Conservation (phyloP, 2,888 invertebrate genomes). For the Blera fallax region DNA sequence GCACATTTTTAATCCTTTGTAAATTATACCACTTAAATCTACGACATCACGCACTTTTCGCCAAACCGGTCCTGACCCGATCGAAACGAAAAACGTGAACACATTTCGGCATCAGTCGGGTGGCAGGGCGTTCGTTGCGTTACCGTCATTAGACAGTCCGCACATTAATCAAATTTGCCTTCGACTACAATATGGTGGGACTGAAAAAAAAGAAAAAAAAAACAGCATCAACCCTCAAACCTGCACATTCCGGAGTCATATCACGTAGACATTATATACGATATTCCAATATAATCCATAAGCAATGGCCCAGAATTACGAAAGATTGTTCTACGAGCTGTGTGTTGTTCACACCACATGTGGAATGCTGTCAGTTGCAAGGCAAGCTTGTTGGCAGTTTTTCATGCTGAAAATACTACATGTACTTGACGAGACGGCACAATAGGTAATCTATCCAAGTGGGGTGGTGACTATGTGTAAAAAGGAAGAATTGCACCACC, state of each 20-base stretch:
- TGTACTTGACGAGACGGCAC: slow-evolving; percentile 49
- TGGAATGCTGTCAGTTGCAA: slow-evolving; percentile 63
- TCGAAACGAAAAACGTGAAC: slow-evolving; percentile 63
- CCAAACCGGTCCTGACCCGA: not conserved
- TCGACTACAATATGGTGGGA: slow-evolving; percentile 29
- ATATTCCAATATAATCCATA: slow-evolving; percentile 80
- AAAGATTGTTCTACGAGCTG: slow-evolving; percentile 67
- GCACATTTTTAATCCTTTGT: slow-evolving; percentile 75
- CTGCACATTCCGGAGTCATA: slow-evolving; percentile 69
- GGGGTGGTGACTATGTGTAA: slow-evolving; percentile 38
- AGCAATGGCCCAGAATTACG: slow-evolving; percentile 69
- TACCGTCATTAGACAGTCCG: slow-evolving; percentile 68
- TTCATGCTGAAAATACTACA: slow-evolving; percentile 25
- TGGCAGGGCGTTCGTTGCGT: slow-evolving; percentile 17
- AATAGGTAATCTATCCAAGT: slow-evolving; percentile 66
- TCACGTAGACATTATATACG: slow-evolving; percentile 80
- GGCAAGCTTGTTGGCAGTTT: slow-evolving; percentile 38
- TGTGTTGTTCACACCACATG: slow-evolving; percentile 63
- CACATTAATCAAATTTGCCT: slow-evolving; percentile 71
- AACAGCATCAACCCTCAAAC: slow-evolving; percentile 21
- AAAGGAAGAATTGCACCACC: slow-evolving; percentile 32
- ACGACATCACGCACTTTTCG: slow-evolving; percentile 73
- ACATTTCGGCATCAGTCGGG: slow-evolving; percentile 50
- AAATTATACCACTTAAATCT: slow-evolving; percentile 77
- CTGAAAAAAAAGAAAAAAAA: slow-evolving; percentile 2